These are phyloP conservation scores for Phania funesta DNA, from an alignment of 2,888 invertebrate genomes.

Conservation along the genomic window DNA sequence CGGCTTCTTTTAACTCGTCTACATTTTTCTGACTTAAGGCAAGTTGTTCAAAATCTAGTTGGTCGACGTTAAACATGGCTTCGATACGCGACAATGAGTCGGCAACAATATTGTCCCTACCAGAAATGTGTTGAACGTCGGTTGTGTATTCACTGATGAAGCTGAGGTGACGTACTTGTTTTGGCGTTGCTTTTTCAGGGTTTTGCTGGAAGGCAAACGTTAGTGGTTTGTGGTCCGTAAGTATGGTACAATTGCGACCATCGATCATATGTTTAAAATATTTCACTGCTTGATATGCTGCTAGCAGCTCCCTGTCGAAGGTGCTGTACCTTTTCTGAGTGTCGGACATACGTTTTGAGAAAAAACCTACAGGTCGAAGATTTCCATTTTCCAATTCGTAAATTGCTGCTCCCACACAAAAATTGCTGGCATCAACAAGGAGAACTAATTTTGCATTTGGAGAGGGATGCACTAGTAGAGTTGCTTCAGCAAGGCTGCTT, in stretches of 20 bases:
- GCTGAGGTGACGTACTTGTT: not conserved
- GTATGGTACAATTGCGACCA: not conserved
- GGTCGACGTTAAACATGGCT: not conserved
- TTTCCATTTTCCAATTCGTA: slow-evolving; percentile 17
- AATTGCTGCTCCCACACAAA: slow-evolving; percentile 54
- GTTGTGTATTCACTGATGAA: slow-evolving; percentile 18
- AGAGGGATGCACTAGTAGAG: not conserved
- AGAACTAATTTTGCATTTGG: not conserved
- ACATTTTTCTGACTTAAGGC: not conserved
- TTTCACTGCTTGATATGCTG: not conserved
- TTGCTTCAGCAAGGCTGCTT: not conserved
- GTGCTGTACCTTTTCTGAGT: slow-evolving; percentile 10
- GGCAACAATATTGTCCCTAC: not conserved
- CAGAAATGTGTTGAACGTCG: not conserved
- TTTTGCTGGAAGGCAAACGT: slow-evolving; percentile 34
- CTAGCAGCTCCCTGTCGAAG: slow-evolving; percentile 19
- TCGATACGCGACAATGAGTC: not conserved
- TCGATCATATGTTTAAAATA: slow-evolving; percentile 10
- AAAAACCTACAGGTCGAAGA: slow-evolving; percentile 34
- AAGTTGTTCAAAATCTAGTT: not conserved
- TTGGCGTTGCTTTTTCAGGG: slow-evolving; percentile 8
- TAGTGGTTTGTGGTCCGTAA: slow-evolving; percentile 35
- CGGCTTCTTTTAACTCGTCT: not conserved
- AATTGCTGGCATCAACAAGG: slow-evolving; percentile 52
- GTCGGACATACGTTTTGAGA: slow-evolving; percentile 25